These are phyloP conservation scores for Heliconius erato DNA, from an alignment of 2,888 invertebrate genomes.

Conservation along the genomic window DNA sequence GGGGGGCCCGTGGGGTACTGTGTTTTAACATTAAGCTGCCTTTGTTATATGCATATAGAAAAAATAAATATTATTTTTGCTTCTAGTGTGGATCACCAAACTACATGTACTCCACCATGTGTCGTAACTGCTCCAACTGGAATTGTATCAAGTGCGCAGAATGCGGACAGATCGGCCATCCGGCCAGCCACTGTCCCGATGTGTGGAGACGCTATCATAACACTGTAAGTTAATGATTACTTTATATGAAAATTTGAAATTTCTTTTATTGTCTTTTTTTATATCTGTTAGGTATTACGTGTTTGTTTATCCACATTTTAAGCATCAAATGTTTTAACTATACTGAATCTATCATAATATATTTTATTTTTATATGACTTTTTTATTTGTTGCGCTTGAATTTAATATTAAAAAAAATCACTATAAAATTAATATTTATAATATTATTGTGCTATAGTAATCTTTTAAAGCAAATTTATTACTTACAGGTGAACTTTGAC, in stretches of 20 bases:
- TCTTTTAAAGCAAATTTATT: background rate
- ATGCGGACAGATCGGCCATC: conserved; percentile 88
- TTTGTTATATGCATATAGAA: background rate
- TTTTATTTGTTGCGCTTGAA: too few relatives aligned
- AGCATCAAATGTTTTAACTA: background rate
- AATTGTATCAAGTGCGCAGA: conserved; percentile 81
- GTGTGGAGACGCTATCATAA: conserved; percentile 91
- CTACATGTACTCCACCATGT: conserved; percentile 85
- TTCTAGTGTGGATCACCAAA: conserved; percentile 89
- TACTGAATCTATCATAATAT: too few relatives aligned
- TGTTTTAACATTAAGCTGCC: background rate
- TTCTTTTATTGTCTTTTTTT: background rate
- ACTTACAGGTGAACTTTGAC: conserved; percentile 77
- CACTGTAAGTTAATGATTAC: conserved; percentile 78
- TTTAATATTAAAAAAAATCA: too few relatives aligned
- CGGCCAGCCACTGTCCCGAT: conserved; percentile 88
- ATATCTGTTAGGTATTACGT: too few relatives aligned
- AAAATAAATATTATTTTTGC: background rate
- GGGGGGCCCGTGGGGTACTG: background rate
- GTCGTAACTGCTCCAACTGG: conserved; percentile 87
- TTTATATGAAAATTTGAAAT: background rate
- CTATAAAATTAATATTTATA: too few relatives aligned
- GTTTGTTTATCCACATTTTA: background rate
- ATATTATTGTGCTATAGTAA: background rate
- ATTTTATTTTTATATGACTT: too few relatives aligned